Evolutionary conservation across 2,797 vertebrate genomes (phyloP), one percentile per base, ranked within the genome.

Genomic region (Hoplostethus mediterraneus): DNA sequence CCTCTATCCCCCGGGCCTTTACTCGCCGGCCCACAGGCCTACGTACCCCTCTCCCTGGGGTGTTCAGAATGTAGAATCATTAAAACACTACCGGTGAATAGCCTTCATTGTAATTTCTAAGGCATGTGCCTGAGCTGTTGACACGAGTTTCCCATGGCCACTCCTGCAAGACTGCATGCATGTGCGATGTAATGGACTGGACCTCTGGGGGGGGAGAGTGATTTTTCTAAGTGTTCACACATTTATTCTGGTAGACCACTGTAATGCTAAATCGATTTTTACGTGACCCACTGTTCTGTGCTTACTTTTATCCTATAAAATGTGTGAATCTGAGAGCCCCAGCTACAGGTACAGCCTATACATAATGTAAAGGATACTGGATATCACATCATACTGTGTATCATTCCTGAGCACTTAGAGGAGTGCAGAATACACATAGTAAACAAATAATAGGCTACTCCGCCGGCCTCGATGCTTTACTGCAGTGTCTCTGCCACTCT

Each of bases 51-150:
- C 75, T 89, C 91, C 88, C 83, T 81, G 60, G 90, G 80, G 87
- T 90, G 81, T 84, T 94, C 82, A 89, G 90, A 91, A 93, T 89
- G 85, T 88, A 89, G 81, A 91, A 92, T 93, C 89, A 90, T 92
- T 94, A 84, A 87, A 93, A 90, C 85, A 68, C 81, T 62, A 83
- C 76, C 85, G 79, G 72, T 71, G 85, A 73, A 84, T 74, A 66
- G 77, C 66, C 84, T 77, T 84, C 76, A 84, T 87, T 81, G 75
- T 87, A 77, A 89, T 89, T 90, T 85, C 75, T 55, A 54, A 68
- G 76, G 56, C 14, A 42, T 61, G 71, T 76, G 68, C 31, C 58
- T 60, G 72, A 75, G 63, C 80, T 88, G 79, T 75, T 84, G 72
- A 56, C 51, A 85, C 84, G 77, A 72, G 66, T 85, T 62, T 82